Conservation (phyloP, 1,140 invertebrate species). For the Meloidogyne floridensis region DNA sequence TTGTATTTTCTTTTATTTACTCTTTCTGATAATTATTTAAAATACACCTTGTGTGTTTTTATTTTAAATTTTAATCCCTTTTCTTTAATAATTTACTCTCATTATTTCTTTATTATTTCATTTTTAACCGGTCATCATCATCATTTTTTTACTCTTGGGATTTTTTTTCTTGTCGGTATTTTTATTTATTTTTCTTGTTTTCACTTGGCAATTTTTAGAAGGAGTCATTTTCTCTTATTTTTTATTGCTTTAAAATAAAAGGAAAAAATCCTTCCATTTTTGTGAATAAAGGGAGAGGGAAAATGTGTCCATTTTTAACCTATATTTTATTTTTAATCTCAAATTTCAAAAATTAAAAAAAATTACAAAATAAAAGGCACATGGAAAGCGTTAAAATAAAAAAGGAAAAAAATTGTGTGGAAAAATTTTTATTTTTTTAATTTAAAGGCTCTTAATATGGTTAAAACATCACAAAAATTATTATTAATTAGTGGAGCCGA, state of each 20-base stretch:
- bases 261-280: no score
- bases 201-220: no score
- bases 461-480: slow-evolving; percentile 63
- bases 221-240: background rate
- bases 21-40: no score
- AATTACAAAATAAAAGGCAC: slow-evolving; percentile 14
- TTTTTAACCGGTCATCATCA: no score
- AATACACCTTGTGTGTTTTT: no score
- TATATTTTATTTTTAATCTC: slow-evolving; percentile 1
- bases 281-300: background rate
- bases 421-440: slow-evolving; percentile 18
- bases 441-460: slow-evolving; percentile 59
- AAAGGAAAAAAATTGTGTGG: background rate
- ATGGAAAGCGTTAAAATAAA: slow-evolving; percentile 8
- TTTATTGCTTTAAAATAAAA: background rate
- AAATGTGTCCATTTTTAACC: background rate
- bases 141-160: no score
- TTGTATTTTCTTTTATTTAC: no score
- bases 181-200: no score
- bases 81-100: no score
- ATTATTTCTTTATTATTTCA: no score
- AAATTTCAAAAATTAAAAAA: background rate
- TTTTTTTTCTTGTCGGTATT: no score
- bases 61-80: no score
- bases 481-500: slow-evolving; percentile 31